Evolutionary conservation across 2,888 invertebrate species (phyloP).

Genomic region (Drosophila gaucha): DNA sequence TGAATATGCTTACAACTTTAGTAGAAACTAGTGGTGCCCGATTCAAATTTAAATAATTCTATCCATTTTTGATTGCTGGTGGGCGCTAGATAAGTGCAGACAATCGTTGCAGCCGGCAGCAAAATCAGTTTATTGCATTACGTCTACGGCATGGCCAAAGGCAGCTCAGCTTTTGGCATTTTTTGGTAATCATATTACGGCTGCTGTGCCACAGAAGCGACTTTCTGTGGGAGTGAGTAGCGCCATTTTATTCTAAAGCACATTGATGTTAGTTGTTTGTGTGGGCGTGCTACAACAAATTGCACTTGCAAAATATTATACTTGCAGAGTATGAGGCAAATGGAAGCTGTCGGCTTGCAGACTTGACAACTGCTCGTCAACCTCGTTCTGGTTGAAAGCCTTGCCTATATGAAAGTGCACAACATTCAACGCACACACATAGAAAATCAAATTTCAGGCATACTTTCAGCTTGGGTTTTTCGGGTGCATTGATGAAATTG

Average conservation of each 20-base stretch:
- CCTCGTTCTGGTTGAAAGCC: constrained; percentile 24
- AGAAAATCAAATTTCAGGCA: constrained; percentile 65
- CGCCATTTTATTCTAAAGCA: constrained; percentile 40
- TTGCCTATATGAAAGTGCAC: constrained; percentile 39
- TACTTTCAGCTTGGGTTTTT: constrained; percentile 41
- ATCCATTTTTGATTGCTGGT: constrained; percentile 30
- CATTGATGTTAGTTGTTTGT: constrained; percentile 35
- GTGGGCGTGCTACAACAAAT: constrained; percentile 50
- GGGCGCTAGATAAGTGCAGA: constrained; percentile 21
- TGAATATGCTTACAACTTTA: not conserved
- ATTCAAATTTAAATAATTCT: constrained; percentile 29
- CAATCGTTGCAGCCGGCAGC: constrained; percentile 16
- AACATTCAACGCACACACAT: constrained; percentile 8
- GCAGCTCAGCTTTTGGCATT: constrained; percentile 22
- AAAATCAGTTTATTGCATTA: constrained; percentile 55
- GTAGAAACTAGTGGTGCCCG: not conserved
- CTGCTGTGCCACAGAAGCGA: constrained; percentile 11
- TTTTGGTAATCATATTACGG: constrained; percentile 38
- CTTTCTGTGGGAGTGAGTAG: not conserved
- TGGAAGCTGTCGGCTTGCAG: constrained; percentile 24
- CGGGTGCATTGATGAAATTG: constrained; percentile 61
- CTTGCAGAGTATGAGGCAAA: constrained; percentile 25
- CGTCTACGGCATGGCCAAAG: constrained; percentile 29
- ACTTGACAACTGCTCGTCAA: constrained; percentile 25
- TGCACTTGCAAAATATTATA: constrained; percentile 48